Percentiles rank a stretch among this genome's conserved stretches.
These are phyloP conservation scores for Leptinotarsa undecemlineata DNA, from an alignment of 1,140 invertebrate species.

Conservation along the genomic window DNA sequence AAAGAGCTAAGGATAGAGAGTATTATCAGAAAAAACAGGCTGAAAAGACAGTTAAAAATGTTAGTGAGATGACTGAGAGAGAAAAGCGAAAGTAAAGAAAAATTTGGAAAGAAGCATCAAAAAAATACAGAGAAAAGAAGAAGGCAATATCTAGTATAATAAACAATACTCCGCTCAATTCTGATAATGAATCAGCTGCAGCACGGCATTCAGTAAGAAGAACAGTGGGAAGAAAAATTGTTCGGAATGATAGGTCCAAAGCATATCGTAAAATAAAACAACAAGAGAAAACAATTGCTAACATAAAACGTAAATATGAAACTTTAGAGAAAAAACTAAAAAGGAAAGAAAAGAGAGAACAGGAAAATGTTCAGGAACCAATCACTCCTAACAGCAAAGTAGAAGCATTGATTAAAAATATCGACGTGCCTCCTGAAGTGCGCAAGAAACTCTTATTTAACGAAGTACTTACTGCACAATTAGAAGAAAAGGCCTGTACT, in stretches of 20 bases:
- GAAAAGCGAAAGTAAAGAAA: no score
- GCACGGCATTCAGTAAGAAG: not conserved
- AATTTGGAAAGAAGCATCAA: constrained; percentile 25
- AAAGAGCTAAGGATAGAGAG: no score
- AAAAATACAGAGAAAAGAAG: constrained; percentile 32
- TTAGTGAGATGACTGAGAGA: no score
- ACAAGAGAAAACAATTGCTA: not conserved
- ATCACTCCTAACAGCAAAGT: constrained; percentile 21
- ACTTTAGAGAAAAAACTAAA: constrained; percentile 17
- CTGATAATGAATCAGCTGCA: constrained; percentile 21
- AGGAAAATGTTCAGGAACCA: no score
- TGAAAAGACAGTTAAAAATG: no score
- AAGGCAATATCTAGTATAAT: constrained; percentile 13
- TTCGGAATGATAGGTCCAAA: constrained; percentile 32
- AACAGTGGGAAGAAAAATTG: constrained; percentile 33
- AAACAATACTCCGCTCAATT: constrained; percentile 27
- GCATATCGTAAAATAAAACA: constrained; percentile 35
- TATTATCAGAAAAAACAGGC: no score
- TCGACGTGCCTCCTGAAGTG: constrained; percentile 29
- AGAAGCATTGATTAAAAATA: constrained; percentile 5
- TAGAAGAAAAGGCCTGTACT: constrained; percentile 9
- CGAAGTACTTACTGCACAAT: constrained; percentile 19
- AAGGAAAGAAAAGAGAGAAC: constrained; percentile 11
- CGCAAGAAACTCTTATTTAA: constrained; percentile 25
- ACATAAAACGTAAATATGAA: constrained; percentile 20